Conservation (phyloP, 2,113 vertebrate genomes). For the Chitala chitala region DNA sequence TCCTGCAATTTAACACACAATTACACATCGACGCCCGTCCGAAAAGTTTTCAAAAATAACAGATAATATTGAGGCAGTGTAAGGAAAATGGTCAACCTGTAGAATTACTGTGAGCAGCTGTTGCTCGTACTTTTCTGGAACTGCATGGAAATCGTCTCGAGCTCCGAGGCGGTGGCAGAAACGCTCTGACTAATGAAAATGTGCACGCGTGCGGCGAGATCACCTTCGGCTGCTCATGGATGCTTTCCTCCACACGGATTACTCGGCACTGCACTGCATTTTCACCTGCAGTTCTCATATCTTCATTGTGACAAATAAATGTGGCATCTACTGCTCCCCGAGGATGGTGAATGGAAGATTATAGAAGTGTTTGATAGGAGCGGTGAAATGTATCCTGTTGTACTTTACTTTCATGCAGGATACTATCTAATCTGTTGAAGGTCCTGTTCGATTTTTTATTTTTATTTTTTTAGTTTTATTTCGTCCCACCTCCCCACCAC, state of each 20-base stretch:
- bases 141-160: not conserved
- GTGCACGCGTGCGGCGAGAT: not conserved
- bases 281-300: constrained; percentile 50
- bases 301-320: constrained; percentile 61
- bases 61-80: not conserved
- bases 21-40: too few species aligned
- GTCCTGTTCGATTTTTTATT: constrained; percentile 31
- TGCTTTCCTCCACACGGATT: constrained; percentile 25
- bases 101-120: too few species aligned
- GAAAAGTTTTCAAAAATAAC: too few species aligned
- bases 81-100: too few species aligned
- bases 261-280: constrained; percentile 64
- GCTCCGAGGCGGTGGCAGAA: not conserved
- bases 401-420: constrained; percentile 19
- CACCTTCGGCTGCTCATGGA: not conserved
- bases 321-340: constrained; percentile 59
- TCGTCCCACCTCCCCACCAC: not conserved
- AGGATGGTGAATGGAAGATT: constrained; percentile 63
- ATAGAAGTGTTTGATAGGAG: constrained; percentile 53
- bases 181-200: not conserved
- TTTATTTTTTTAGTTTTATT: not conserved
- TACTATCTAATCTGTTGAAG: constrained; percentile 44
- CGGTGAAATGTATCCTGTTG: not conserved
- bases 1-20: too few species aligned
- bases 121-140: too few species aligned